Percentiles rank a stretch among this genome's conserved stretches.
phyloP scores from a whole-genome alignment of 1,140 invertebrate species.

The Plutomurus gul region DNA sequence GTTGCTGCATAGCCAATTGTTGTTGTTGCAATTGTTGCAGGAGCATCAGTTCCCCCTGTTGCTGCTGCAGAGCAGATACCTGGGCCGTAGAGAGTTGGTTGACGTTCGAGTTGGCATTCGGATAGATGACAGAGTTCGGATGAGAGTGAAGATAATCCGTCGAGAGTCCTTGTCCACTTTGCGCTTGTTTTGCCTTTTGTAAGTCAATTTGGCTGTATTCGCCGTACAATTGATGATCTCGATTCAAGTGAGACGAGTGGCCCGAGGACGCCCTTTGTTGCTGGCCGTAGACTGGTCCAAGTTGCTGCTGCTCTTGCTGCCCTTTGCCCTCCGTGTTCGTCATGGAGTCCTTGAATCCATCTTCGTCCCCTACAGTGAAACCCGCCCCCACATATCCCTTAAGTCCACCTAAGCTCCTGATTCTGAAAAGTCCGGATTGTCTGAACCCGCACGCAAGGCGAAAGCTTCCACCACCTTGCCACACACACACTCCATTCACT shows the following conservation, averaged over 20 bases:
- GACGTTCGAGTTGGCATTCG: conserved; percentile 7
- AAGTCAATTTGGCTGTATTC: not conserved
- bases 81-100: not conserved
- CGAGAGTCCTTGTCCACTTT: too few relatives aligned
- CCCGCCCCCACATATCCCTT: conserved; percentile 61
- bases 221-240: not conserved
- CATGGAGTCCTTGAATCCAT: conserved; percentile 53
- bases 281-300: not conserved
- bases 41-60: not conserved
- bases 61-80: not conserved
- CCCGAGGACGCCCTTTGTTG: not conserved
- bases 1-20: not conserved
- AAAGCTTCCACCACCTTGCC: conserved; percentile 84
- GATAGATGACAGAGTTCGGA: not conserved
- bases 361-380: conserved; percentile 52
- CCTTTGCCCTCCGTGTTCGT: conserved; percentile 46
- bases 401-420: conserved; percentile 83
- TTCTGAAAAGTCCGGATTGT: conserved; percentile 83
- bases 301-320: not conserved
- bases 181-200: not conserved
- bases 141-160: not conserved
- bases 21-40: conserved; percentile 28
- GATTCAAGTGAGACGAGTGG: not conserved
- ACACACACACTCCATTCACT: conserved; percentile 69
- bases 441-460: conserved; percentile 86